These are phyloP conservation scores for Tachina grossa DNA, from an alignment of 2,888 invertebrate species.

Conservation along the genomic window DNA sequence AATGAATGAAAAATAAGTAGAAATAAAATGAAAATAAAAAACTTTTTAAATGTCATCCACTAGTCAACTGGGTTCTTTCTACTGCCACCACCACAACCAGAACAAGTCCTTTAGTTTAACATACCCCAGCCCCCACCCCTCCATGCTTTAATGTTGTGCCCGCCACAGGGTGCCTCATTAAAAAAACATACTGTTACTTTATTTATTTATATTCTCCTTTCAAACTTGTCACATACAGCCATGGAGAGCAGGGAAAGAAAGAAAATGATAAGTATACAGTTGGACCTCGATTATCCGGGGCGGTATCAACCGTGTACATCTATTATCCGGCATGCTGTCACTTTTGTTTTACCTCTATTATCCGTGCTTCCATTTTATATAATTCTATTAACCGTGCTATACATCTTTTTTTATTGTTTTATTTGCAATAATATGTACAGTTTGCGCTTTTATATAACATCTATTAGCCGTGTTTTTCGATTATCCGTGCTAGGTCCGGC, in stretches of 20 bases:
- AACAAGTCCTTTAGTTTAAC: neutral
- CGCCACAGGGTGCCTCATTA: slow-evolving; percentile 48
- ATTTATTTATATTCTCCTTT: neutral
- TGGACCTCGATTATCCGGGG: too few species aligned
- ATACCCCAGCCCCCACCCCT: neutral
- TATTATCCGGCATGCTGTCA: too few species aligned
- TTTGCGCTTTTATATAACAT: too few species aligned
- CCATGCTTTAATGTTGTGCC: neutral
- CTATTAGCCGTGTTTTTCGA: too few species aligned
- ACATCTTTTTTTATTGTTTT: too few species aligned
- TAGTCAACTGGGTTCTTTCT: slow-evolving; percentile 24
- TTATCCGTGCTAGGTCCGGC: too few species aligned
- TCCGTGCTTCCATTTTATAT: too few species aligned
- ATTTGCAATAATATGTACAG: too few species aligned
- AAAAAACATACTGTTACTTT: slow-evolving; percentile 17
- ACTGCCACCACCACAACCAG: neutral
- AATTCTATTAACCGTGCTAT: too few species aligned
- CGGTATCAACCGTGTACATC: too few species aligned
- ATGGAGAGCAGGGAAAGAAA: too few species aligned
- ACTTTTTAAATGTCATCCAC: slow-evolving; percentile 56
- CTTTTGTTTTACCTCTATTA: too few species aligned
- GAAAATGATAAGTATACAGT: neutral
- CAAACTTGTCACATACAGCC: slow-evolving; percentile 15
- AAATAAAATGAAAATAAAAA: slow-evolving; percentile 6
- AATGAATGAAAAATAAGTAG: slow-evolving; percentile 26